A percentile compares a stretch with the other conserved stretches of the same genome.
Evolutionary conservation across 2,888 invertebrate species (phyloP).

Genomic region (Drosophila monieri): DNA sequence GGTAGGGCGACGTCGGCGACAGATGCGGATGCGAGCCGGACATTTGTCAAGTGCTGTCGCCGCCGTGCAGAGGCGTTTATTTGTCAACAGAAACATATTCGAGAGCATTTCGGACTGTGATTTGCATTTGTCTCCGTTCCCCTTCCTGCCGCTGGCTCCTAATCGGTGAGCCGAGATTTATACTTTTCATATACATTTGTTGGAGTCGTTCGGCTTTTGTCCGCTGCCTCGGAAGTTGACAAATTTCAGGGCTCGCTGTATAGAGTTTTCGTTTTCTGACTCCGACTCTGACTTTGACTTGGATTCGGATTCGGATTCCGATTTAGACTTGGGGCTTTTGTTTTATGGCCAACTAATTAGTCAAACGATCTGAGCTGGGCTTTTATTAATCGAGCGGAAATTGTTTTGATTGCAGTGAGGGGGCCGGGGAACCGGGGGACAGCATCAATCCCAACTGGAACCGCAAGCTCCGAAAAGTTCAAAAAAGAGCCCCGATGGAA

Average conservation of each 20-base stretch:
- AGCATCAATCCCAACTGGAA: slow-evolving; percentile 40
- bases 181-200: slow-evolving; percentile 48
- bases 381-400: slow-evolving; percentile 73
- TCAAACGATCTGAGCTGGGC: slow-evolving; percentile 43
- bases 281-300: background rate
- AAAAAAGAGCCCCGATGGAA: slow-evolving; percentile 29
- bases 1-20: background rate
- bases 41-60: slow-evolving; percentile 71
- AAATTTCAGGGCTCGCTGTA: slow-evolving; percentile 50
- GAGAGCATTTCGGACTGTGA: slow-evolving; percentile 69
- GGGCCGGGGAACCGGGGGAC: slow-evolving; percentile 15
- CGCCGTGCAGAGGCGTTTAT: slow-evolving; percentile 75
- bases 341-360: slow-evolving; percentile 65
- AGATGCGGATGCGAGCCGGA: slow-evolving; percentile 62
- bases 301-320: background rate
- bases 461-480: slow-evolving; percentile 34
- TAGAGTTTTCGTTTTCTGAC: slow-evolving; percentile 40
- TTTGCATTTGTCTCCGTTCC: slow-evolving; percentile 61
- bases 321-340: background rate
- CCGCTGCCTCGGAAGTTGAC: slow-evolving; percentile 65
- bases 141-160: slow-evolving; percentile 9
- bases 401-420: slow-evolving; percentile 62
- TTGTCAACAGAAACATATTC: slow-evolving; percentile 69
- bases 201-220: slow-evolving; percentile 3
- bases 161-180: slow-evolving; percentile 66